A percentile compares a stretch with the other conserved stretches of the same genome.
phyloP scores from a whole-genome alignment of 2,888 invertebrate species.

The Plagodis pulveraria region DNA sequence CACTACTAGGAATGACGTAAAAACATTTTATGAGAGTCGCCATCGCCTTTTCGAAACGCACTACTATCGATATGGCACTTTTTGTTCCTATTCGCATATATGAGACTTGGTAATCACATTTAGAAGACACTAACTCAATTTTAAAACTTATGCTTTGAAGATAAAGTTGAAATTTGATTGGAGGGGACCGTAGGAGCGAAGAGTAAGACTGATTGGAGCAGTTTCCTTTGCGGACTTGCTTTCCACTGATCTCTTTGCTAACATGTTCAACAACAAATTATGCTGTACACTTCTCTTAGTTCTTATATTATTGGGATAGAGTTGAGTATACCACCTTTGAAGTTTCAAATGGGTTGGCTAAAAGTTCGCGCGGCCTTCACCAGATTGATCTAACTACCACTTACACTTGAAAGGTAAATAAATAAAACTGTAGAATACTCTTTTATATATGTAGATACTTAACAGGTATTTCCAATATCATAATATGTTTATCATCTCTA shows the following conservation, averaged over 20 bases:
- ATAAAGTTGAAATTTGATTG: slow-evolving; percentile 19
- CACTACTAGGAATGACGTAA: slow-evolving; percentile 33
- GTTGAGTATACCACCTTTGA: slow-evolving; percentile 5
- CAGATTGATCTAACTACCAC: slow-evolving; percentile 18
- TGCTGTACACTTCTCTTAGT: slow-evolving; percentile 23
- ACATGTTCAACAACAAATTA: slow-evolving; percentile 18
- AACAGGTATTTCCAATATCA: slow-evolving; percentile 3
- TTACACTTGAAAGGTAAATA: slow-evolving; percentile 23
- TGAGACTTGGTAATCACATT: slow-evolving; percentile 19
- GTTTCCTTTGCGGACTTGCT: slow-evolving; percentile 51
- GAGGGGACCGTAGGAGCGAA: slow-evolving; percentile 21
- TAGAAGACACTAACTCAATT: slow-evolving; percentile 6
- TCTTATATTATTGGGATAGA: slow-evolving; percentile 20
- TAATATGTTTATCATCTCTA: neutral
- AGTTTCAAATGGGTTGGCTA: slow-evolving; percentile 3
- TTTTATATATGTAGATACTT: slow-evolving; percentile 13
- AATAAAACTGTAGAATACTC: slow-evolving; percentile 14
- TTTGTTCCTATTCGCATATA: slow-evolving; percentile 39
- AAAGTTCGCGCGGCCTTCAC: slow-evolving; percentile 22
- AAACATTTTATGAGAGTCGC: slow-evolving; percentile 33
- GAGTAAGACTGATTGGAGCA: slow-evolving; percentile 53
- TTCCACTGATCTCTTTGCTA: slow-evolving; percentile 41
- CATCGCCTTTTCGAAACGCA: slow-evolving; percentile 42
- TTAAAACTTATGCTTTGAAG: slow-evolving; percentile 2
- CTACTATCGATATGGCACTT: slow-evolving; percentile 46